phyloP scores from a whole-genome alignment of 2,797 vertebrate species.

The Gambusia yucatana region DNA sequence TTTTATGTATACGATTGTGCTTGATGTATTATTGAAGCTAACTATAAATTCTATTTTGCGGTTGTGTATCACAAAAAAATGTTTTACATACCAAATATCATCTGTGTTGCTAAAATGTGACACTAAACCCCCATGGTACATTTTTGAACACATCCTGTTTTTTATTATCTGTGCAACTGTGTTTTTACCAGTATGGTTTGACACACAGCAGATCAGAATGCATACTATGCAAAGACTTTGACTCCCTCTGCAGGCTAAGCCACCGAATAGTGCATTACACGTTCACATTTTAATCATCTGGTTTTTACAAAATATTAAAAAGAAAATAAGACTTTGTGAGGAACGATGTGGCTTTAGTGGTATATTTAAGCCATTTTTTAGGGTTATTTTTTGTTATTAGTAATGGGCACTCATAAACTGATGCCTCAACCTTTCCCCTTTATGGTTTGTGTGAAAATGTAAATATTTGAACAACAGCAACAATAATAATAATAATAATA shows the following conservation, averaged over 20 bases:
- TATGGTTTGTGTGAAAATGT: too few relatives aligned
- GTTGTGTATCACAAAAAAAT: not conserved
- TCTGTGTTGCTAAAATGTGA: not conserved
- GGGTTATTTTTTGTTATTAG: not conserved
- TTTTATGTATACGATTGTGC: not conserved
- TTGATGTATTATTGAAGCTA: not conserved
- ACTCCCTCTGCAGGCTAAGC: conserved; percentile 33
- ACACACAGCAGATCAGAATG: too few relatives aligned
- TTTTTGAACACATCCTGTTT: not conserved
- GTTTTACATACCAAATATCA: not conserved
- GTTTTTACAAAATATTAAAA: not conserved
- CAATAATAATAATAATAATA: too few relatives aligned
- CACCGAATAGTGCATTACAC: not conserved
- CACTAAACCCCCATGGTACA: not conserved
- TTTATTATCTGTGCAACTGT: not conserved
- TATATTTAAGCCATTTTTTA: not conserved
- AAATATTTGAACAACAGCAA: too few relatives aligned
- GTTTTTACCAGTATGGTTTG: not conserved
- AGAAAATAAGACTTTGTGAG: not conserved
- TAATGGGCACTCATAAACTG: not conserved
- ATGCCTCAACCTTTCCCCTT: not conserved
- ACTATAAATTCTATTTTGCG: not conserved
- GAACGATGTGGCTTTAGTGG: not conserved
- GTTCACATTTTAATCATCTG: not conserved
- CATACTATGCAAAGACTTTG: conserved; percentile 15